A percentile compares a stretch with the other conserved stretches of the same genome.
Conservation (phyloP, 1,140 invertebrate species). For the Scaptomyza hsui region DNA sequence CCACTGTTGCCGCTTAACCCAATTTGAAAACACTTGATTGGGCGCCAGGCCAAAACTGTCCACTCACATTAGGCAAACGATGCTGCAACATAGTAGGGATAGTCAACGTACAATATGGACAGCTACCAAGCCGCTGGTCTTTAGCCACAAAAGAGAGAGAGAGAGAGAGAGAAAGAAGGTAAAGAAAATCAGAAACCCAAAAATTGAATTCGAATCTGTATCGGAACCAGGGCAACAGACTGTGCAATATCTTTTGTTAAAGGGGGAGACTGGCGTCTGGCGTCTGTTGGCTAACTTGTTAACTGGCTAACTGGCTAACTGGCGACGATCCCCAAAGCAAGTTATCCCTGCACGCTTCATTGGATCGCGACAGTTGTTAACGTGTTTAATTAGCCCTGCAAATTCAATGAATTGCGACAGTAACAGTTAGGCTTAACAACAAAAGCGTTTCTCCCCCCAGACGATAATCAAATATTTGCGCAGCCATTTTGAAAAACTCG, state of each 20-base stretch:
- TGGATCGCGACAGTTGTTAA: conserved; percentile 80
- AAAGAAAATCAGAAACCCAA: conserved; percentile 1
- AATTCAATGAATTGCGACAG: conserved; percentile 81
- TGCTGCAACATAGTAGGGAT: conserved; percentile 14
- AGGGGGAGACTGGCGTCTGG: conserved; percentile 35
- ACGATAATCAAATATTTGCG: conserved; percentile 77
- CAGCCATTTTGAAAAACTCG: conserved; percentile 75
- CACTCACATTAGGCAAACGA: conserved; percentile 56
- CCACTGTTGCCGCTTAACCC: conserved; percentile 54
- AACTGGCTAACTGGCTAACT: conserved; percentile 46
- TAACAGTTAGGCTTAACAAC: conserved; percentile 77
- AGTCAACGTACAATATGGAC: conserved; percentile 59
- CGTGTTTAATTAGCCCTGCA: conserved; percentile 82
- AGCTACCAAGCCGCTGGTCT: conserved; percentile 82
- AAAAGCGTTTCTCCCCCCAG: conserved; percentile 33
- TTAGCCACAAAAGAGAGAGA: conserved; percentile 57
- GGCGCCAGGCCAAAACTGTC: conserved; percentile 77
- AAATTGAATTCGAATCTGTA: conserved; percentile 17
- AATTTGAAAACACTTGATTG: conserved; percentile 83
- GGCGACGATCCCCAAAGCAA: conserved; percentile 66
- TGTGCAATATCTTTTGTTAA: conserved; percentile 44
- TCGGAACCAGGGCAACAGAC: conserved; percentile 46
- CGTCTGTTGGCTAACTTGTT: conserved; percentile 50
- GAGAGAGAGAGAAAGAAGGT: conserved; percentile 3
- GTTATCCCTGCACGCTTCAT: conserved; percentile 76